Conservation (phyloP, 2,888 invertebrate genomes). For the Creontiades dilutus region DNA sequence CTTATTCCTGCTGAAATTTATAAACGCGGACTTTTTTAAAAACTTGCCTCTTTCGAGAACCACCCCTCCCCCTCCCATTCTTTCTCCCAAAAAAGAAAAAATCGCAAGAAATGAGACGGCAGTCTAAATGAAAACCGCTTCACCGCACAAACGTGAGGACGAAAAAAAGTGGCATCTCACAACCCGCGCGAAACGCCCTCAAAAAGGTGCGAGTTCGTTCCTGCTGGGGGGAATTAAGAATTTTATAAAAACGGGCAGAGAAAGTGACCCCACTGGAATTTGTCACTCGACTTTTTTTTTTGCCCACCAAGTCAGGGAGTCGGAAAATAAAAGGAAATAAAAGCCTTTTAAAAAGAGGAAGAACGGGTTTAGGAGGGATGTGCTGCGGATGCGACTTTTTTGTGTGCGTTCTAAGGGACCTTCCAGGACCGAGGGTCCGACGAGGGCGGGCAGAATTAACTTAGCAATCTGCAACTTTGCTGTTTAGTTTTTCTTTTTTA, state of each 20-base stretch:
- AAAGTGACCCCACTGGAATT: not conserved
- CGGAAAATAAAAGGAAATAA: slow-evolving; percentile 39
- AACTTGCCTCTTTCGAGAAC: not conserved
- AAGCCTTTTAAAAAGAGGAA: slow-evolving; percentile 34
- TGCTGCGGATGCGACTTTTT: slow-evolving; percentile 34
- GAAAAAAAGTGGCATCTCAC: not conserved
- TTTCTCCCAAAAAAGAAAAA: not conserved
- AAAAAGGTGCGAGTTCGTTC: not conserved
- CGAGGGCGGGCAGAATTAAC: slow-evolving; percentile 40
- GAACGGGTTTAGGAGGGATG: slow-evolving; percentile 4
- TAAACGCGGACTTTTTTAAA: slow-evolving; percentile 22
- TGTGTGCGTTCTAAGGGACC: not conserved
- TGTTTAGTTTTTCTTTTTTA: slow-evolving; percentile 38
- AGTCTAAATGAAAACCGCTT: slow-evolving; percentile 42
- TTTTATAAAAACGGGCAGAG: not conserved
- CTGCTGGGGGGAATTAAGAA: not conserved
- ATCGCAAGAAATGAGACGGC: not conserved
- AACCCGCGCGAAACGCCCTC: not conserved
- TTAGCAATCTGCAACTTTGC: slow-evolving; percentile 60
- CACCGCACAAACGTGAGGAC: not conserved
- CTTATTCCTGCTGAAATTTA: slow-evolving; percentile 29
- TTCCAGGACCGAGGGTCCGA: not conserved
- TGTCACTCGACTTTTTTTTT: slow-evolving; percentile 4
- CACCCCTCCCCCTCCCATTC: not conserved
- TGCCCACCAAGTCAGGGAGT: not conserved